These are phyloP conservation scores for Dreissena polymorpha DNA, from an alignment of 1,140 invertebrate species.

Conservation along the genomic window DNA sequence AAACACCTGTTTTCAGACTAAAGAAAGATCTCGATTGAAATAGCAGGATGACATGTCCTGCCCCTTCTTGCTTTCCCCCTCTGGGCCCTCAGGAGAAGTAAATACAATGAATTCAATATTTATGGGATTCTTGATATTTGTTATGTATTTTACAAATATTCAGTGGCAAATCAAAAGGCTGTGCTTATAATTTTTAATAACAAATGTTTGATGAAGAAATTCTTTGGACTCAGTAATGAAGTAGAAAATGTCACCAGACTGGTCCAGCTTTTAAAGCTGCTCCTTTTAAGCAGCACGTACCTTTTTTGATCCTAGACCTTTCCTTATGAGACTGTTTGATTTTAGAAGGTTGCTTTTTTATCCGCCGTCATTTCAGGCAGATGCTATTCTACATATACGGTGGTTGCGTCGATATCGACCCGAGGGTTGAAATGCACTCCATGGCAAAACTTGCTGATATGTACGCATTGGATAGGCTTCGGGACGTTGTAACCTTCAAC, in stretches of 20 bases:
- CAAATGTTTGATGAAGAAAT: background rate
- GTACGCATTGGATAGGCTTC: conserved; percentile 92
- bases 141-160: too few relatives aligned
- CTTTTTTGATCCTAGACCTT: background rate
- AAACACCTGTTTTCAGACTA: too few relatives aligned
- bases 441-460: conserved; percentile 92
- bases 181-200: background rate
- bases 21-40: too few relatives aligned
- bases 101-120: too few relatives aligned
- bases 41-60: too few relatives aligned
- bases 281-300: background rate
- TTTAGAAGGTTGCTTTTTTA: conserved; percentile 83
- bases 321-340: background rate
- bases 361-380: conserved; percentile 91
- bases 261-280: background rate
- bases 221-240: background rate
- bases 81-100: too few relatives aligned
- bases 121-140: too few relatives aligned
- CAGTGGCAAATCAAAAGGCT: too few relatives aligned
- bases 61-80: too few relatives aligned
- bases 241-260: background rate
- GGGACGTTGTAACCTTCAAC: conserved; percentile 92
- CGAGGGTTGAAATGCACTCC: conserved; percentile 91
- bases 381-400: conserved; percentile 95
- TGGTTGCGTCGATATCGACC: conserved; percentile 90